Evolutionary conservation across 2,888 invertebrate genomes (phyloP), one percentile per base, ranked within the genome.

Genomic region (Calliopum simillimum): DNA sequence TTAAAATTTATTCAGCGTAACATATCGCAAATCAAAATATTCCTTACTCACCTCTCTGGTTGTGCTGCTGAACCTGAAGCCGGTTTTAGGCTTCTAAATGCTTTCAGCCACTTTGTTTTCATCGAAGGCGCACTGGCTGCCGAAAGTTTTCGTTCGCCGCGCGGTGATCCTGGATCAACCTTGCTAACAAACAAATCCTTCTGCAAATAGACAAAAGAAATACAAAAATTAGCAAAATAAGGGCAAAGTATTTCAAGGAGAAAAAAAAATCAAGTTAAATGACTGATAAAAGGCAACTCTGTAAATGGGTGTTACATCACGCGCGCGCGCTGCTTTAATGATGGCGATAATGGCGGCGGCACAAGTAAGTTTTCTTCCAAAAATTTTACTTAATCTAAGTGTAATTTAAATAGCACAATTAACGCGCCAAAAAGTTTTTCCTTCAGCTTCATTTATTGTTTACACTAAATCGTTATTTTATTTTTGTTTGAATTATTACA

Each of bases 71-170:
- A 89, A 72, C 88, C 89, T 77, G 89, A 89, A 78, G 93, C 93
- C 53, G 95, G 94, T 88, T 96, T 96, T 78, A 98, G 89, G 87
- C 95, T 96, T 86, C 95, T 94, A 89, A 98, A 96, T 76, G 98
- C 98, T 87, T 97, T 98, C 82, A 97, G 89, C 98, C 98, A 98
- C 89, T 97, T 97, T 85, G 94, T 96, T 89, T 97, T 97, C 92
- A 97, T 97, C 86, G 94, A 93, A 82, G 93, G 93, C 76, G 93
- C 92, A 77, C 94, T 94, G 71, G 94, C 92, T 66, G 93, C 91
- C 55, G 95, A 94, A 88, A 95, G 90, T 88, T 95, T 96, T 75
- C 95, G 90, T 87, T 94, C 95, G 81, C 90, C 89, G 79, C 85
- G 85, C 79, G 86, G 86, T 85, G 90, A 88, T 79, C 91, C 88